Evolutionary conservation across 2,113 vertebrate species (phyloP).

Genomic region (Microtus montanus): DNA sequence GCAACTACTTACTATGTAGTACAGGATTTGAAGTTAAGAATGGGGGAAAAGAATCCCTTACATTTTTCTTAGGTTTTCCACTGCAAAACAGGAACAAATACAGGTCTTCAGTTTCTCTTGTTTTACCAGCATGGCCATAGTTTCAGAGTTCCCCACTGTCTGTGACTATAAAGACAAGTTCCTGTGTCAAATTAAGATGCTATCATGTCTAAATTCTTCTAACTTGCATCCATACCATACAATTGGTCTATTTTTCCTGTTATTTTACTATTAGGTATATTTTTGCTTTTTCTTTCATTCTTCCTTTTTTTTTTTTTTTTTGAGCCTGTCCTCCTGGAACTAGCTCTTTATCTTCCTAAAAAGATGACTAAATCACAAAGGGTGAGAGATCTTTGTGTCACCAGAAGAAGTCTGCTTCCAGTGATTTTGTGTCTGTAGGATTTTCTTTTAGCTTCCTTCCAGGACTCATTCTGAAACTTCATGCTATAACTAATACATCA

Average conservation of each 20-base stretch:
- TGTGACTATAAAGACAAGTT: neutral
- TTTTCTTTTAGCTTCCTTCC: constrained; percentile 10
- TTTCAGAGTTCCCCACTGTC: neutral
- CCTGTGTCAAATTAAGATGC: neutral
- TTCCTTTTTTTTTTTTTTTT: neutral
- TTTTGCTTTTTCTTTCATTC: neutral
- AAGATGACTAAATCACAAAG: neutral
- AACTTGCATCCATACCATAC: neutral
- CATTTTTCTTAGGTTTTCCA: neutral
- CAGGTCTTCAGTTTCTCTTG: neutral
- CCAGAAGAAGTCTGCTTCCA: neutral
- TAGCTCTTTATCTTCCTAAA: neutral
- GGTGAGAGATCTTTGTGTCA: neutral
- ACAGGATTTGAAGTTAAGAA: neutral
- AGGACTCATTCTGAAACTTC: neutral
- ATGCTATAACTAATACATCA: neutral
- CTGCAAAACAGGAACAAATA: neutral
- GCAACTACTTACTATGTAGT: neutral
- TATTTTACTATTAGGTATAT: neutral
- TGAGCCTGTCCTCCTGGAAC: too few relatives aligned
- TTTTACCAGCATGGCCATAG: neutral
- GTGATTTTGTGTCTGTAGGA: neutral
- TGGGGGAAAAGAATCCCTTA: neutral
- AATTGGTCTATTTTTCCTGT: neutral
- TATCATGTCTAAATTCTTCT: neutral